Evolutionary conservation across 2,797 vertebrate genomes (phyloP).

Genomic region (Odontamblyopus rebecca): DNA sequence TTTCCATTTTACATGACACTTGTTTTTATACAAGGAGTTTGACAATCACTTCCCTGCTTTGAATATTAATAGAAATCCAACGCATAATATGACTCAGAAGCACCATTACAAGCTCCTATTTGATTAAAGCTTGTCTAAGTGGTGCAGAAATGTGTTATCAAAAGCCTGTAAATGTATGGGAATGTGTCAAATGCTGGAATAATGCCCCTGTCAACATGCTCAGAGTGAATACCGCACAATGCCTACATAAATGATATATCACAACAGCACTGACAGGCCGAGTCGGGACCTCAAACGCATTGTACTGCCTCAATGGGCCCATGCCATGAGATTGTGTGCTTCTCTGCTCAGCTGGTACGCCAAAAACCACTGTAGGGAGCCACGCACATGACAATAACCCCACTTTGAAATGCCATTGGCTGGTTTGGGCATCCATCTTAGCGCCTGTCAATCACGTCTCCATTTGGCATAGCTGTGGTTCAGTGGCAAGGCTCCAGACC

Average conservation of each 20-base stretch:
- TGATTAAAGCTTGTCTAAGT: conserved; percentile 64
- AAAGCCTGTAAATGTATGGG: conserved; percentile 69
- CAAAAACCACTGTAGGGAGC: conserved; percentile 49
- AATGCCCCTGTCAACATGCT: conserved; percentile 68
- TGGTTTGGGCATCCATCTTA: conserved; percentile 56
- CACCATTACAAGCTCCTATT: conserved; percentile 58
- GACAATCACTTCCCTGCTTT: background rate
- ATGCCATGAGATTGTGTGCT: conserved; percentile 45
- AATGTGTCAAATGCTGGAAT: conserved; percentile 68
- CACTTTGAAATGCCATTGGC: conserved; percentile 59
- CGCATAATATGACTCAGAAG: conserved; percentile 24
- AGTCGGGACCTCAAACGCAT: conserved; percentile 64
- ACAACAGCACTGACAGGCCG: conserved; percentile 67
- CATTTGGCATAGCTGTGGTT: conserved; percentile 62
- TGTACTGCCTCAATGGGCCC: conserved; percentile 65
- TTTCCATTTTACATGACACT: too few relatives aligned
- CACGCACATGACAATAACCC: conserved; percentile 48
- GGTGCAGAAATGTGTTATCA: conserved; percentile 67
- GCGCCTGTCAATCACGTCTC: conserved; percentile 74
- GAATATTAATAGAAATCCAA: conserved; percentile 26
- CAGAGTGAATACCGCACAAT: conserved; percentile 63
- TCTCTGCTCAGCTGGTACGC: conserved; percentile 52
- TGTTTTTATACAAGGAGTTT: background rate
- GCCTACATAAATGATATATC: conserved; percentile 75
- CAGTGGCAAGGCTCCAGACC: conserved; percentile 64